Evolutionary conservation across 1,140 invertebrate genomes (phyloP).

Genomic region (Listronotus bonariensis): DNA sequence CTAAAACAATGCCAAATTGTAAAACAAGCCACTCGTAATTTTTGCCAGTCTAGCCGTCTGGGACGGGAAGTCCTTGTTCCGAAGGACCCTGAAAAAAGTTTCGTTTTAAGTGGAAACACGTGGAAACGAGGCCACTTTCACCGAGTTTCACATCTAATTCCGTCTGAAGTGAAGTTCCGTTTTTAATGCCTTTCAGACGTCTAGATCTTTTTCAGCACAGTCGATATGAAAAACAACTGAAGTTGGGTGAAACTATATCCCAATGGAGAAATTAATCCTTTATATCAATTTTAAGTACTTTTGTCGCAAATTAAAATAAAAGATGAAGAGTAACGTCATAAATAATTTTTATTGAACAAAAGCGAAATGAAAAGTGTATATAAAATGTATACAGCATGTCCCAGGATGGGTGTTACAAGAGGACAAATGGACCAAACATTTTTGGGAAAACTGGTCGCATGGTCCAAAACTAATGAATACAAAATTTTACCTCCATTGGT

Average conservation of each 20-base stretch:
- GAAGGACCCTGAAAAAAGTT: conserved; percentile 22
- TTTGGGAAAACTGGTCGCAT: no score
- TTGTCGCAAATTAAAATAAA: no score
- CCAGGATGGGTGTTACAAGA: no score
- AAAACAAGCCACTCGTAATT: conserved; percentile 15
- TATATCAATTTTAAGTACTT: no score
- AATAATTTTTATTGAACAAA: no score
- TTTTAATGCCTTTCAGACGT: conserved; percentile 14
- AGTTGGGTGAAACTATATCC: neutral
- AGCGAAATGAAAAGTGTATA: no score
- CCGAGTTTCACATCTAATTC: conserved; percentile 6
- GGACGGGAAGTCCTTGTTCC: conserved; percentile 8
- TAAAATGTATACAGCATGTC: no score
- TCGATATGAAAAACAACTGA: neutral
- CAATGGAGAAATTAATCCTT: no score
- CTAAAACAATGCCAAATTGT: neutral
- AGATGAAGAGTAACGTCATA: no score
- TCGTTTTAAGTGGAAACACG: conserved; percentile 21
- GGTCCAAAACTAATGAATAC: no score
- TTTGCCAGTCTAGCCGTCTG: conserved; percentile 33
- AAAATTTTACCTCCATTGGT: no score
- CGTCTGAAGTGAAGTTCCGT: conserved; percentile 15
- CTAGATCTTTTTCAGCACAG: neutral
- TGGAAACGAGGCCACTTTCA: conserved; percentile 20
- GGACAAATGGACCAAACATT: no score